Conservation (phyloP, 2,888 invertebrate species). For the Sabellastarte sp. region DNA sequence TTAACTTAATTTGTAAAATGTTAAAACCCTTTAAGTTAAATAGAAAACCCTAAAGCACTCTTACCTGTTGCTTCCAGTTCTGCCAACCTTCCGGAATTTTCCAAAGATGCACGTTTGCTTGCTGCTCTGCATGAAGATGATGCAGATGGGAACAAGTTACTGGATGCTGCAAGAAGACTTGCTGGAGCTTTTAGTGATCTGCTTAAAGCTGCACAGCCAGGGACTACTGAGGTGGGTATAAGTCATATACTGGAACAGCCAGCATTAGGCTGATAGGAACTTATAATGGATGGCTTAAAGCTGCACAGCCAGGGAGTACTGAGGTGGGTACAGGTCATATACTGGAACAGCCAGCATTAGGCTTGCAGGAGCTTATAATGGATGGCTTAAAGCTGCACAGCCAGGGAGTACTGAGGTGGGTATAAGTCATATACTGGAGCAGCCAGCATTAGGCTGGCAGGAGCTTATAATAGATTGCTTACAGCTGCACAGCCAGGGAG, state of each 20-base stretch:
- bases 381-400: conserved; percentile 91
- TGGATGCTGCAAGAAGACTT: conserved; percentile 88
- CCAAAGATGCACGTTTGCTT: conserved; percentile 85
- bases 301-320: conserved; percentile 76
- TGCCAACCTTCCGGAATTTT: conserved; percentile 93
- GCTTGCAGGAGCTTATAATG: conserved; percentile 86
- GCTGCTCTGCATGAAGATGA: conserved; percentile 86
- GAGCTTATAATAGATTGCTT: conserved; percentile 86
- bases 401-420: conserved; percentile 62
- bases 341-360: too few species aligned
- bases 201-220: conserved; percentile 89
- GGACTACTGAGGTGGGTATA: conserved; percentile 21
- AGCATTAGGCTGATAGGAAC: conserved; percentile 88
- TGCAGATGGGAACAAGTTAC: conserved; percentile 76
- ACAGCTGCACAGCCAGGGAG: conserved; percentile 84
- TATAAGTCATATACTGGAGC: too few species aligned
- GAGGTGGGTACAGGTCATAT: too few species aligned
- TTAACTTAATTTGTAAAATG: too few species aligned
- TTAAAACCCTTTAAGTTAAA: too few species aligned
- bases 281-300: conserved; percentile 85
- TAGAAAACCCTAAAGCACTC: too few species aligned
- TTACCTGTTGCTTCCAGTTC: conserved; percentile 63
- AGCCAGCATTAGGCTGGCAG: conserved; percentile 87
- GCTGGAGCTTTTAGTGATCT: conserved; percentile 90
- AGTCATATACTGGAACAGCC: too few species aligned